phyloP scores from a whole-genome alignment of 1,140 invertebrate genomes.

The Zaprionus lachaisei region DNA sequence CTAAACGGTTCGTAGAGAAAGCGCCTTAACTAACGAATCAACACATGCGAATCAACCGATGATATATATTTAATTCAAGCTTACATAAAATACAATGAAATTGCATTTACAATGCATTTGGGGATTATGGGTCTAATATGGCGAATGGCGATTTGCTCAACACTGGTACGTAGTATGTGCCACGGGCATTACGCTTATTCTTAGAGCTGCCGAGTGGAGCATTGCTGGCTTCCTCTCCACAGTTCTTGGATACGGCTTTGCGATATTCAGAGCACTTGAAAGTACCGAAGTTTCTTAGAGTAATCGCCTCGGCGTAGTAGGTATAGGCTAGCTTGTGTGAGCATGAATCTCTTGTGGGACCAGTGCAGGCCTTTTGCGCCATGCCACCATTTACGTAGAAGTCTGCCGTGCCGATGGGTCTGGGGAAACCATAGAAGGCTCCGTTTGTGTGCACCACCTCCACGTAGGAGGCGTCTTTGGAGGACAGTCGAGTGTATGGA shows the following conservation, averaged over 20 bases:
- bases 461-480: slow-evolving; percentile 88
- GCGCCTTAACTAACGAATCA: too few species aligned
- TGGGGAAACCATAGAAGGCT: slow-evolving; percentile 86
- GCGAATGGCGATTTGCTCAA: slow-evolving; percentile 42
- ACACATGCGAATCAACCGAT: too few species aligned
- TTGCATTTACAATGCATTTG: too few species aligned
- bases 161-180: slow-evolving; percentile 55
- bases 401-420: slow-evolving; percentile 85
- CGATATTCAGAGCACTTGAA: slow-evolving; percentile 35
- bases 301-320: slow-evolving; percentile 68
- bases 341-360: slow-evolving; percentile 49
- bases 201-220: slow-evolving; percentile 44
- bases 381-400: slow-evolving; percentile 86
- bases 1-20: too few species aligned
- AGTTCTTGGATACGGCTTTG: slow-evolving; percentile 40
- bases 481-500: slow-evolving; percentile 86
- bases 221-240: slow-evolving; percentile 52
- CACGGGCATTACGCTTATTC: slow-evolving; percentile 29
- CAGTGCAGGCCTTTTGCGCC: slow-evolving; percentile 45
- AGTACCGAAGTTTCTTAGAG: background rate
- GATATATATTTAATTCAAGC: too few species aligned
- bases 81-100: too few species aligned
- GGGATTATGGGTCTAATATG: too few species aligned
- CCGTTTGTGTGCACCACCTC: slow-evolving; percentile 90
- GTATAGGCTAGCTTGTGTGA: slow-evolving; percentile 64